phyloP scores from a whole-genome alignment of 1,140 invertebrate species.

The Physella acuta region DNA sequence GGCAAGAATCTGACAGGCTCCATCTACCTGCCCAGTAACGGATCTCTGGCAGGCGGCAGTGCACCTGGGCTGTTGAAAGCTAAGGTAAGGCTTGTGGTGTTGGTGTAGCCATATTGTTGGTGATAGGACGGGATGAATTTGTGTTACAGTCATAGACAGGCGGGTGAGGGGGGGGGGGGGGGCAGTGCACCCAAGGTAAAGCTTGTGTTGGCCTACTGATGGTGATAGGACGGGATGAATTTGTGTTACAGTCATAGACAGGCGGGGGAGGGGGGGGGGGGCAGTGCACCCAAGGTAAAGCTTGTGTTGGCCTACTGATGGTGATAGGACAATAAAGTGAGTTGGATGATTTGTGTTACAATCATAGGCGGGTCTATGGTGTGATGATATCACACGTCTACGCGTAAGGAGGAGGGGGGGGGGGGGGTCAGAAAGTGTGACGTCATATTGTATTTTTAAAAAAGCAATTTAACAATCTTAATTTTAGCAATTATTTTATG shows the following conservation, averaged over 20 bases:
- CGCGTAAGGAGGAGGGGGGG: too few species aligned
- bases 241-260: neutral
- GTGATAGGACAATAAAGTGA: neutral
- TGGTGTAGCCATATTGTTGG: neutral
- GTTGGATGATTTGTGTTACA: neutral
- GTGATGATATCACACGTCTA: too few species aligned
- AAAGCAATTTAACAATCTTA: too few species aligned
- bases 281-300: neutral
- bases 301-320: neutral
- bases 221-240: neutral
- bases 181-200: neutral
- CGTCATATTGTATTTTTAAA: too few species aligned
- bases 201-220: neutral
- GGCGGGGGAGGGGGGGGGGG: neutral
- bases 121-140: neutral
- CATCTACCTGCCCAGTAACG: constrained; percentile 27
- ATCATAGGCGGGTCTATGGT: too few species aligned
- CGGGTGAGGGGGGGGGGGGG: neutral
- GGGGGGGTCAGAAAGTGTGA: too few species aligned
- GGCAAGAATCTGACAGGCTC: constrained; percentile 13
- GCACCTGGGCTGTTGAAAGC: constrained; percentile 25
- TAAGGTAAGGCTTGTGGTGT: constrained; percentile 21
- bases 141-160: neutral
- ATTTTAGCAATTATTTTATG: too few species aligned
- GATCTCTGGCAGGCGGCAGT: constrained; percentile 29